These are phyloP conservation scores for Ptilonorhynchus violaceus DNA, from an alignment of 2,113 vertebrate genomes.

Conservation along the genomic window DNA sequence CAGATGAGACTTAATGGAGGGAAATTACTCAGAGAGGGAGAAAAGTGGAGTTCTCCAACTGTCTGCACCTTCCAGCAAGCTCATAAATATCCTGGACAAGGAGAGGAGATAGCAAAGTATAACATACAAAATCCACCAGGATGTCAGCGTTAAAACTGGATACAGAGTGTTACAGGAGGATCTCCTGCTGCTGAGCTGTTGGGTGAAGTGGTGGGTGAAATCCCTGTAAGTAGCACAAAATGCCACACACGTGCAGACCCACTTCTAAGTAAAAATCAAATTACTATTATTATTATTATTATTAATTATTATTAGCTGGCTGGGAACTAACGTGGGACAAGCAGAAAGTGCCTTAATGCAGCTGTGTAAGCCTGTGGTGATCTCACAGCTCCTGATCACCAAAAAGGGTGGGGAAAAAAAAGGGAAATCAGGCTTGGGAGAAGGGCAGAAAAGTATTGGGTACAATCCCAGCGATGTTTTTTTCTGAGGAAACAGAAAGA, in stretches of 20 bases:
- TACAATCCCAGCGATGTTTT: fast-evolving
- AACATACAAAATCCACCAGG: background rate
- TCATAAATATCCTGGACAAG: background rate
- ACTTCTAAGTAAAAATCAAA: background rate
- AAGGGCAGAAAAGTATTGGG: background rate
- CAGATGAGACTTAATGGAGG: background rate
- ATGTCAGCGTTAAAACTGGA: background rate
- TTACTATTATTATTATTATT: background rate
- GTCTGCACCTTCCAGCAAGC: background rate
- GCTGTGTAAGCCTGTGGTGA: background rate
- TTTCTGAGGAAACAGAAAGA: background rate
- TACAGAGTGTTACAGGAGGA: background rate
- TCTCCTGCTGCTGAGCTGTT: background rate
- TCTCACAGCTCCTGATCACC: background rate
- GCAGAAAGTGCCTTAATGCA: background rate
- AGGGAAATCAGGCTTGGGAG: background rate
- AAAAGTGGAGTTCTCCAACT: background rate
- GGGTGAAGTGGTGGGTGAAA: background rate
- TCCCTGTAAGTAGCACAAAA: background rate
- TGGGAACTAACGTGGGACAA: background rate
- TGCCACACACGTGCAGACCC: background rate
- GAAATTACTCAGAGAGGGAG: background rate
- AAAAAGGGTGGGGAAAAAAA: background rate
- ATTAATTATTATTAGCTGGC: background rate
- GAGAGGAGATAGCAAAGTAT: background rate